phyloP scores from a whole-genome alignment of 2,113 vertebrate species.

The human (Homo sapiens) region GRCh38 chr2:38529501-38530000 shows the following conservation, averaged over 20 bases:
- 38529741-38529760: background rate
- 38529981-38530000: too few species aligned
- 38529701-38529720: background rate
- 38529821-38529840: too few species aligned
- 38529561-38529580: background rate
- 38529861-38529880: too few species aligned
- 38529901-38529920: too few species aligned
- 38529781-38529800: background rate
- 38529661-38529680: background rate
- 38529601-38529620: background rate
- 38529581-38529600: background rate
- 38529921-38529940: too few species aligned
- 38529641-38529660: background rate
- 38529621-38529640: too few species aligned
- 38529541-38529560: background rate
- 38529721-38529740: background rate
- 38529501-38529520: background rate
- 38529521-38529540: background rate
- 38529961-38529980: too few species aligned
- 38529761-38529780: too few species aligned
- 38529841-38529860: too few species aligned
- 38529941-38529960: too few species aligned
- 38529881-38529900: too few species aligned
- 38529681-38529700: background rate
- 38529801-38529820: background rate